Evolutionary conservation across 2,888 invertebrate species (phyloP).

Genomic region (Malthinus seriepunctatus): DNA sequence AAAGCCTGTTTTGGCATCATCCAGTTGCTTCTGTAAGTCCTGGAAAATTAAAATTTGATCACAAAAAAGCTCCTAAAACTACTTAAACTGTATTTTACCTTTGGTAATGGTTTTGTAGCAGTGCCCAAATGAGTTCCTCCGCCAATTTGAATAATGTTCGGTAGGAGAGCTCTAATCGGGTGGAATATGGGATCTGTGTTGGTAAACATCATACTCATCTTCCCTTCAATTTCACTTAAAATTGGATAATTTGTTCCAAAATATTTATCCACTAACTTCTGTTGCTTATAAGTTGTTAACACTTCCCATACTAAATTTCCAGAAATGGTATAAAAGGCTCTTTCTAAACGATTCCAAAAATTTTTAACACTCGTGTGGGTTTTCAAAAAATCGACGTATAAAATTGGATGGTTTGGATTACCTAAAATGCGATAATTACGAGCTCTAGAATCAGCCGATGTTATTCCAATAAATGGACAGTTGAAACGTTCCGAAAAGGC

Average conservation of each 20-base stretch:
- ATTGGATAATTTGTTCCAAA: not conserved
- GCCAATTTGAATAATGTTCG: not conserved
- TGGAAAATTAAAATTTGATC: not conserved
- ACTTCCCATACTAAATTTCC: not conserved
- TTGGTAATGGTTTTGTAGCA: conserved; percentile 3
- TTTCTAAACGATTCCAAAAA: conserved; percentile 39
- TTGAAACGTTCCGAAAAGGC: conserved; percentile 44
- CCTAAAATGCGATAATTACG: conserved; percentile 43
- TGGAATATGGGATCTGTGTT: not conserved
- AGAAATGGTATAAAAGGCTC: not conserved
- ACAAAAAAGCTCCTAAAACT: not conserved
- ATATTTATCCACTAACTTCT: not conserved
- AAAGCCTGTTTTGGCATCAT: not conserved
- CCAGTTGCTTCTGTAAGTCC: not conserved
- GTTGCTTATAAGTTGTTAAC: not conserved
- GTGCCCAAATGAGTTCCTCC: not conserved
- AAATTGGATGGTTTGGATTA: conserved; percentile 45
- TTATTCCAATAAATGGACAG: conserved; percentile 45
- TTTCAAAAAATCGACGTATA: conserved; percentile 44
- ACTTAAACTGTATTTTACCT: too few species aligned
- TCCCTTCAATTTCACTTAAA: not conserved
- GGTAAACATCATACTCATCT: conserved; percentile 1
- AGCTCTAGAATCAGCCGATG: conserved; percentile 41
- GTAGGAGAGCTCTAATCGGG: not conserved
- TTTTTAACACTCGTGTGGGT: conserved; percentile 34